A percentile compares a stretch with the other conserved stretches of the same genome.
Conservation (phyloP, 2,113 vertebrate genomes). For the Indicator maculatus region DNA sequence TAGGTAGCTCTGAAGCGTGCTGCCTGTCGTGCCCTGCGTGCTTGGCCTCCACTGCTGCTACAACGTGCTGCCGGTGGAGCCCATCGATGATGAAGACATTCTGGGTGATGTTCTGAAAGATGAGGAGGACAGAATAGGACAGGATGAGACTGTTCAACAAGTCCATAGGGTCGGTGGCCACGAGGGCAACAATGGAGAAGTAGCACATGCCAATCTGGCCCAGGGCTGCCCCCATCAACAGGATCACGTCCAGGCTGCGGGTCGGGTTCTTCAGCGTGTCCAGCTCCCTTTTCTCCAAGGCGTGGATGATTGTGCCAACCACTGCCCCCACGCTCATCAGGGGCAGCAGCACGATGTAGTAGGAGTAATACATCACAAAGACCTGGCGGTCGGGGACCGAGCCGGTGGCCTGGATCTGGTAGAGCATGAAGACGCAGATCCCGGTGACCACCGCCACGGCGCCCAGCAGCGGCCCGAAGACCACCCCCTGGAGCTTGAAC, state of each 20-base stretch:
- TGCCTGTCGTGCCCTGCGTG: accelerated
- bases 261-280: constrained; percentile 84
- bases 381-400: constrained; percentile 21
- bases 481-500: constrained; percentile 72
- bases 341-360: constrained; percentile 79
- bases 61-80: constrained; percentile 77
- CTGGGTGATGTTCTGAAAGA: constrained; percentile 87
- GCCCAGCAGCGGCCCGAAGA: constrained; percentile 80
- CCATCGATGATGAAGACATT: constrained; percentile 92
- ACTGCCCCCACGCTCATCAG: constrained; percentile 80
- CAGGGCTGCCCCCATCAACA: constrained; percentile 82
- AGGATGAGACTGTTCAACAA: constrained; percentile 82
- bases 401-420: constrained; percentile 81
- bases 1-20: background rate
- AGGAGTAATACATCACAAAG: constrained; percentile 85
- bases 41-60: background rate
- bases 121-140: constrained; percentile 82
- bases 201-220: constrained; percentile 86
- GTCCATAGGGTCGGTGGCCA: constrained; percentile 66
- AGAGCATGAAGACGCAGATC: constrained; percentile 79
- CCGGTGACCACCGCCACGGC: constrained; percentile 70
- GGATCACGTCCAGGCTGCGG: constrained; percentile 84
- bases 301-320: constrained; percentile 76
- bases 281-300: constrained; percentile 77
- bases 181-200: constrained; percentile 88